Conservation (phyloP, 2,888 invertebrate species). For the Tortricodes alternella region DNA sequence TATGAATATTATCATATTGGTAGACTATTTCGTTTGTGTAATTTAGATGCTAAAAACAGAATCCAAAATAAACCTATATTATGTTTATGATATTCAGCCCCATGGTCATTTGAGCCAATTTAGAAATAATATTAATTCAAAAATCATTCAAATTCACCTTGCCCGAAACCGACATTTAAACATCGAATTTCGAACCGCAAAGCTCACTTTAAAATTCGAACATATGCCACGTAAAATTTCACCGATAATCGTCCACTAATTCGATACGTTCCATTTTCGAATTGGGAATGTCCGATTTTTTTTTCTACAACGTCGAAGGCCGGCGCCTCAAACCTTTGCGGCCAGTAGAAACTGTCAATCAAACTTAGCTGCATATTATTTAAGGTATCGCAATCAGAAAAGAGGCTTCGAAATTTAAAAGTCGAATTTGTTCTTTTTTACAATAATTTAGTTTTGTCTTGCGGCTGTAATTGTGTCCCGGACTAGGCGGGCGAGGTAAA, state of each 20-base stretch:
- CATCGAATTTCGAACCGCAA: constrained; percentile 40
- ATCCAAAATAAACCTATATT: background rate
- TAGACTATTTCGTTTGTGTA: too few relatives aligned
- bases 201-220: constrained; percentile 54
- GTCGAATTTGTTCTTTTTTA: constrained; percentile 42
- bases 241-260: constrained; percentile 76
- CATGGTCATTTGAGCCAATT: constrained; percentile 15
- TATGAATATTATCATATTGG: too few relatives aligned
- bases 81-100: background rate
- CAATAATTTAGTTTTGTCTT: constrained; percentile 62
- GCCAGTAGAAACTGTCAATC: constrained; percentile 68
- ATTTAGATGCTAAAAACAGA: background rate
- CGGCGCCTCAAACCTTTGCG: constrained; percentile 50
- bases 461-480: constrained; percentile 66
- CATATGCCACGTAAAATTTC: constrained; percentile 77
- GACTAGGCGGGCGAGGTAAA: constrained; percentile 59
- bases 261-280: constrained; percentile 61
- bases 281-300: constrained; percentile 51
- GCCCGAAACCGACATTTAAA: constrained; percentile 34
- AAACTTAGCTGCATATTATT: constrained; percentile 68
- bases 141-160: constrained; percentile 20
- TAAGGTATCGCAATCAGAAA: constrained; percentile 59
- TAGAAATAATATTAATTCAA: constrained; percentile 27
- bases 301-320: constrained; percentile 40
- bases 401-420: constrained; percentile 40